Evolutionary conservation across 2,888 invertebrate genomes (phyloP), one percentile per base, ranked within the genome.

Genomic region (Microplitis manilae): DNA sequence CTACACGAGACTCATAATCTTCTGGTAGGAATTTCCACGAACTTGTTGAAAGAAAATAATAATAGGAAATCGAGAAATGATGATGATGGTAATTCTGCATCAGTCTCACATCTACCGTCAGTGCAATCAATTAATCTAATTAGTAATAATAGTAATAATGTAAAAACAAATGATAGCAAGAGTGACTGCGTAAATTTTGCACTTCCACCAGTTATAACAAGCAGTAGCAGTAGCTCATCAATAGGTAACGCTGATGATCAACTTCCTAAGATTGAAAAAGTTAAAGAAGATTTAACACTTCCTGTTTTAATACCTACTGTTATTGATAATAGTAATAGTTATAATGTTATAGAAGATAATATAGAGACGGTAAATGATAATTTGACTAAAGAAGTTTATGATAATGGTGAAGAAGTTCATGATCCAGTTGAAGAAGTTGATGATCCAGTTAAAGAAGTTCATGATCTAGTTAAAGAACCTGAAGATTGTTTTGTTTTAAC

Each of bases 401-500:
- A 8, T 13, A 50, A 50, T 13, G 13, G 6, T 13, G 8, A 50
- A 50, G 50, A 50, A 50, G 5, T 20, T 20, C 13, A 50, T 9
- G 50, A 8, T 13, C 8, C 8, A 50, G 13, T 13, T 13, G 8
- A 50, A 50, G 50, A 50, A 50, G 13, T 30, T 13, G 39, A 9
- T 9, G 60, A 77, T 79, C 79, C 4, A 71, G 77, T 60, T 75
- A 81, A 20, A 77, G 40, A 6, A 72, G 64, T 13, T 62, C n/a
- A 50, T 9, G 50, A 8, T 13, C 8, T 13, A n/a, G 15, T 20
- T 20, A 65, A 76, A 50, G 71, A 77, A 13, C 77, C 80, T 9
- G 79, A 81, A 39, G 5, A 75, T 30, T 81, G 80, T 61, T 87
- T 87, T 68, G 79, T 89, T 8, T 83, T 89, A 4, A 86, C 87